Percentiles rank a stretch among this genome's conserved stretches.
phyloP scores from a whole-genome alignment of 1,140 invertebrate genomes.

The Zaprionus ghesquierei region DNA sequence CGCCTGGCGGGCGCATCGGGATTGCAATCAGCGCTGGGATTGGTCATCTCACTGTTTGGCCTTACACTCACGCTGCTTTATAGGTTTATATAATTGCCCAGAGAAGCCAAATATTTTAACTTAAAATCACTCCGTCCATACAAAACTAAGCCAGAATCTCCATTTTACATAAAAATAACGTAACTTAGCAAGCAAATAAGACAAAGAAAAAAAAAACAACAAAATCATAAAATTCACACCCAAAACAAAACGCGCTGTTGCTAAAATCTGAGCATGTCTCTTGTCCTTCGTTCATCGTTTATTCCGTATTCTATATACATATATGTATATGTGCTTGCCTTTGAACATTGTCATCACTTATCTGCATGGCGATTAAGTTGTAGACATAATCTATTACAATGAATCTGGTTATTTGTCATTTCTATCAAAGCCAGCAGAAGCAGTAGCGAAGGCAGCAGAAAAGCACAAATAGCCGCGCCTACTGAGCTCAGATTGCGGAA shows the following conservation, averaged over 20 bases:
- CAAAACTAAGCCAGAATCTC: slow-evolving; percentile 25
- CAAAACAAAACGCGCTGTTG: slow-evolving; percentile 72
- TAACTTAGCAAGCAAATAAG: slow-evolving; percentile 29
- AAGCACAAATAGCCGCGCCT: slow-evolving; percentile 80
- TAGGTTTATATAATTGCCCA: slow-evolving; percentile 71
- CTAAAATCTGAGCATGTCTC: slow-evolving; percentile 22
- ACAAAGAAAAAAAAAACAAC: slow-evolving; percentile 37
- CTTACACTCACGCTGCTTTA: slow-evolving; percentile 72
- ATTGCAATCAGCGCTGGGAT: slow-evolving; percentile 84
- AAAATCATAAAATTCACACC: slow-evolving; percentile 77
- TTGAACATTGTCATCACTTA: slow-evolving; percentile 82
- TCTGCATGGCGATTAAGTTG: slow-evolving; percentile 83
- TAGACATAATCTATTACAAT: slow-evolving; percentile 83
- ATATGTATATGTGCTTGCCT: slow-evolving; percentile 36
- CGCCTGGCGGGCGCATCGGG: slow-evolving; percentile 91
- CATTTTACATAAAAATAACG: slow-evolving; percentile 47
- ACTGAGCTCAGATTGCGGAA: slow-evolving; percentile 78
- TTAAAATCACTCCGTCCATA: slow-evolving; percentile 57
- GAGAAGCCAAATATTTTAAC: slow-evolving; percentile 58
- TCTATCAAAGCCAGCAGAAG: slow-evolving; percentile 59
- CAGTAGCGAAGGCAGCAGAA: slow-evolving; percentile 46
- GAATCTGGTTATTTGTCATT: slow-evolving; percentile 83
- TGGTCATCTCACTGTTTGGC: slow-evolving; percentile 66
- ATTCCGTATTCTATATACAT: slow-evolving; percentile 15
- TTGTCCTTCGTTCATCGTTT: slow-evolving; percentile 17